Evolutionary conservation across 92 coral and sea anemone species (phyloP).

Genomic region (Parazoanthus swiftii): DNA sequence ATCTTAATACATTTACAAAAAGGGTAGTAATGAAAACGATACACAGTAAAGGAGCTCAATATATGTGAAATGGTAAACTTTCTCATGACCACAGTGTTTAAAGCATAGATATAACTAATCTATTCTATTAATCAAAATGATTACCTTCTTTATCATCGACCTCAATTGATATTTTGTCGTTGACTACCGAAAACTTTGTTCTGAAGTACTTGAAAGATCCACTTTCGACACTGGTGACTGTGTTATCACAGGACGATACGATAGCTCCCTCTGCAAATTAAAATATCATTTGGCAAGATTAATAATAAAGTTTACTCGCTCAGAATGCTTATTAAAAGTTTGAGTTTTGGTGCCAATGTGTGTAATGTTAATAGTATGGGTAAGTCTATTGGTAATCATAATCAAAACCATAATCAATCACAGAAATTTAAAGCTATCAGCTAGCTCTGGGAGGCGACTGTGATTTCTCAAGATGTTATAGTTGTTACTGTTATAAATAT

Average conservation of each 20-base stretch:
- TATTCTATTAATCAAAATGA: not conserved
- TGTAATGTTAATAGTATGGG: not conserved
- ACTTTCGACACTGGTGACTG: conserved; percentile 82
- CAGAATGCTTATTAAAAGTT: no score
- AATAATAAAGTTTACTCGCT: not conserved
- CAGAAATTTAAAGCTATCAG: not conserved
- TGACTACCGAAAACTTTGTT: conserved; percentile 72
- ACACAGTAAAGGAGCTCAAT: no score
- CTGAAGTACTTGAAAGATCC: conserved; percentile 92
- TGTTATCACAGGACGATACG: conserved; percentile 78
- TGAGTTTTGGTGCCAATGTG: no score
- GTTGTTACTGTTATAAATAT: not conserved
- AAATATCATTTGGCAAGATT: no score
- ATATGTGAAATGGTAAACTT: no score
- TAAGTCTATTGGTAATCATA: not conserved
- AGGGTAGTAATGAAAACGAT: no score
- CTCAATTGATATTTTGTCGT: conserved; percentile 74
- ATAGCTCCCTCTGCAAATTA: conserved; percentile 81
- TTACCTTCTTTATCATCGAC: conserved; percentile 77
- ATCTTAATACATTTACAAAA: no score
- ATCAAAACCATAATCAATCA: not conserved
- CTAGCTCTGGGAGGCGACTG: no score
- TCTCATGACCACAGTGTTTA: no score
- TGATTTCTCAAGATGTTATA: not conserved
- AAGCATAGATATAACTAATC: no score